Base-by-base conservation (phyloP, 2,797 vertebrate genomes). In the Sebastiscus albofasciatus region DNA sequence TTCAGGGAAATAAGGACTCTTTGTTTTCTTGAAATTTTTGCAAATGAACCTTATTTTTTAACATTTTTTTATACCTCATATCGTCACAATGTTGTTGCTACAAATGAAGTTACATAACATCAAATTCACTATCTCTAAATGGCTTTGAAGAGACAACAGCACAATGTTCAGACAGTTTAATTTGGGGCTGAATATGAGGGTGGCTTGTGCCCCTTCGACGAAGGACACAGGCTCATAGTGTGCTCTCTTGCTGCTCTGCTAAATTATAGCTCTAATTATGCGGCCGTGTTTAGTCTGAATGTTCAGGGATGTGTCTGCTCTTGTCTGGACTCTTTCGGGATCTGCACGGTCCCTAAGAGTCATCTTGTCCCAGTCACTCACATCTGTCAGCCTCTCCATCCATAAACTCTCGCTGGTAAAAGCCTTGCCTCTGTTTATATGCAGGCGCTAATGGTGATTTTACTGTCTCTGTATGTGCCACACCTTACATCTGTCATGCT, bases 201-300 rank as follows among this genome's bases (percentile, higher is more conserved):
- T 67, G 72, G 76, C 75, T 84, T 90, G 36, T 90, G 77, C 67
- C 77, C 81, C 87, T 84, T 86, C 76, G 71, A 22, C 54, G 42
- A 82, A 89, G 87, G 89, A 87, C 83, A 73, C 75, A 42, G 83
- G 67, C 79, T 82, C 72, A 18, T 74, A 75, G 60, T 86, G 71
- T 84, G 82, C 11, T 34, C 73, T 59, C 64, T 24, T 59, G 78
- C 90, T 83, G 70, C 83, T 81, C 67, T 60, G 77, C 79, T 92
- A 89, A 94, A 80, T 89, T 92, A 91, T 89, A 77, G 90, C 90
- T 91, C 81, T 92, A 92, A 94, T 94, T 95, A 92, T 85, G 89
- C 36, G 12, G 76, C 77, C 66, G 68, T 93, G 93, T 94, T 95
- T 94, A 92, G 93, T 94, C 92, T 95, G 86, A 87, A 73, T 80